Base-by-base conservation (phyloP, 2,113 vertebrate genomes). In the Sylvia atricapilla region DNA sequence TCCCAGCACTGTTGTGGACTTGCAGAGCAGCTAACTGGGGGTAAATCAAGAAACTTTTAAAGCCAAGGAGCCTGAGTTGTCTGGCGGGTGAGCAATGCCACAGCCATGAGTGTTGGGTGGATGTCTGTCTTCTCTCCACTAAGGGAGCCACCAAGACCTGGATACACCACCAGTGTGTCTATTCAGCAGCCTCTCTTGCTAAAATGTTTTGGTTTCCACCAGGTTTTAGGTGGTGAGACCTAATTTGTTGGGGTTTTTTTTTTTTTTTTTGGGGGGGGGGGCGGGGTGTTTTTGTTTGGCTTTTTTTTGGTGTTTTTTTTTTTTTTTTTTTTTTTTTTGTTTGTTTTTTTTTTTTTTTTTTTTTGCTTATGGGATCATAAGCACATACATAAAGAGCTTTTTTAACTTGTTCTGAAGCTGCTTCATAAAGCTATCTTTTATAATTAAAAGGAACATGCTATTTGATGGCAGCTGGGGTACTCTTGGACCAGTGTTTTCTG, bases 1-100 rank as follows among this genome's bases (percentile, higher is more conserved):
- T 97, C 89, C 94, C 95, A 93, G 77, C 2, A 5, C 87, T 97
- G 94, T 95, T 89, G 43, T 4, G 9, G 64, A 35, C 56, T 89
- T 2, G 0, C 15, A 56, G 77, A 72, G 86, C 87, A 93, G 84
- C 41, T 84, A 53, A 69, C 90, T 67, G 73, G 69, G 92, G 68
- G 83, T 94, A 93, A 69, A 64, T 78, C 49, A 35, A 76, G 80
- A 90, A 94, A 92, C 31, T 64, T 92, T 56, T 86, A 68, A 69
- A 84, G 53, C 80, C 33, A 46, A 82, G 77, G 55, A 93, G n/a
- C 39, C 43, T 28, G 72, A 88, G 60, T 22, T 62, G 39, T 66
- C 55, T 88, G 83, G 43, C 88, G 63, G 35, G 18, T 5, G 31
- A 84, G 64, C 27, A 69, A 24, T 21, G 37, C 13, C 13, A 0